Base-by-base conservation (phyloP, 2,113 vertebrate genomes). In the Crotalus helleri region DNA sequence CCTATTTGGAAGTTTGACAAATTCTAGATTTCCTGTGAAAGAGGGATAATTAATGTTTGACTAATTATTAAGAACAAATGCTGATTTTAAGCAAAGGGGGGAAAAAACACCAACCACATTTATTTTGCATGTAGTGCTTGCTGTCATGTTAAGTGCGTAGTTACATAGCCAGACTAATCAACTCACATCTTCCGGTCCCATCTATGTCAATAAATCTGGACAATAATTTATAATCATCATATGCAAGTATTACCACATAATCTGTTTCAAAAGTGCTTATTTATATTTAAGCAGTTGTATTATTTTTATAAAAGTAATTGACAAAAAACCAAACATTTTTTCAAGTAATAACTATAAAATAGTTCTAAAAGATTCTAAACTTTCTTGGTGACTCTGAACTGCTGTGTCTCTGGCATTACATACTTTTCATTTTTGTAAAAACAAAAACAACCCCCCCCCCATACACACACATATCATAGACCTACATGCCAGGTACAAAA, bases 71-170 rank as follows among this genome's bases (percentile, higher is more conserved):
- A 96, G 61, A 90, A 92, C 94, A 2, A 3, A 94, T 92, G 95
- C 92, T 93, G 94, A 96, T 97, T 92, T 93, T 85, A 95, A 95
- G 90, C 24, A 64, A 53, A 95, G 89, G 29, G 57, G 3, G 3
- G 3, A 39, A 3, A 13, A 26, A 33, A 13, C 55, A 44, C 59
- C 55, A 54, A 94, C 86, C 46, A 93, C 88, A 93, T 59, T 96
- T 96, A 97, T 92, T 93, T 96, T 95, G 95, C 95, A 95, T 96
- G 94, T 96, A 96, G 97, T 97, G 95, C 97, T 95, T 96, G 92
- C 94, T 95, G 95, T 96, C 94, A 94, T 81, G 94, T 95, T 81
- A 81, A 97, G 95, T 95, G 97, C 96, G 95, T 95, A 88, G 59
- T 7, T 53, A 51, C 4, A 0, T 4, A 94, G 94, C 92, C 39